These are phyloP conservation scores for Heliconius eleuchia DNA, from an alignment of 1,140 invertebrate genomes.

Conservation along the genomic window DNA sequence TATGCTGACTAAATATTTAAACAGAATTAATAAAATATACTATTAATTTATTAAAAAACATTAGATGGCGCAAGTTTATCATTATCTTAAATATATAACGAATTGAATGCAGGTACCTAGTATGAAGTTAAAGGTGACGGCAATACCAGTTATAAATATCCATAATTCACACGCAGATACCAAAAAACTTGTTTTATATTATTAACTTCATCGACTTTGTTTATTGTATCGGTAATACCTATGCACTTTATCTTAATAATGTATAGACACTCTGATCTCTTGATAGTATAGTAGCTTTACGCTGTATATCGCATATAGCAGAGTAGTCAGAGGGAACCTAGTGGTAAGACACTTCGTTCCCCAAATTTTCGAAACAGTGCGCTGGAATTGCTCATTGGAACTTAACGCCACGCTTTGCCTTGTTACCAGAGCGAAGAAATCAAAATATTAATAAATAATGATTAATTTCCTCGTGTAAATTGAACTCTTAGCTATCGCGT, in stretches of 20 bases:
- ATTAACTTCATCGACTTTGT: neutral
- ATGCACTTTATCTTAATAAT: no score
- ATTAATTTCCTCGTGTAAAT: no score
- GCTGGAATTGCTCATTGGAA: no score
- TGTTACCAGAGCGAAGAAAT: no score
- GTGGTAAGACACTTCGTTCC: no score
- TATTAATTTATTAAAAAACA: neutral
- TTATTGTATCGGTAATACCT: no score
- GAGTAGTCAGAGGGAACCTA: no score
- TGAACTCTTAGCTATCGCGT: no score
- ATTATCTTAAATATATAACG: neutral
- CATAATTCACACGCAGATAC: neutral
- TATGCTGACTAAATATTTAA: neutral
- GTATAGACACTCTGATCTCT: neutral
- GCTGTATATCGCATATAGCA: no score
- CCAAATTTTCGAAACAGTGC: no score
- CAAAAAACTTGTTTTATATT: neutral
- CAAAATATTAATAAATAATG: no score
- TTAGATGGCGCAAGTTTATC: neutral
- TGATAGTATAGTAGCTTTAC: neutral
- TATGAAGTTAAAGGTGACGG: neutral
- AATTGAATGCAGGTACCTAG: neutral
- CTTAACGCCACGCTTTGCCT: no score
- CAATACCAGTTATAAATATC: neutral
- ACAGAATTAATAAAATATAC: neutral